A percentile compares a stretch with the other conserved stretches of the same genome.
phyloP scores from a whole-genome alignment of 1,140 invertebrate genomes.

The Pseudobourletiella spinata region DNA sequence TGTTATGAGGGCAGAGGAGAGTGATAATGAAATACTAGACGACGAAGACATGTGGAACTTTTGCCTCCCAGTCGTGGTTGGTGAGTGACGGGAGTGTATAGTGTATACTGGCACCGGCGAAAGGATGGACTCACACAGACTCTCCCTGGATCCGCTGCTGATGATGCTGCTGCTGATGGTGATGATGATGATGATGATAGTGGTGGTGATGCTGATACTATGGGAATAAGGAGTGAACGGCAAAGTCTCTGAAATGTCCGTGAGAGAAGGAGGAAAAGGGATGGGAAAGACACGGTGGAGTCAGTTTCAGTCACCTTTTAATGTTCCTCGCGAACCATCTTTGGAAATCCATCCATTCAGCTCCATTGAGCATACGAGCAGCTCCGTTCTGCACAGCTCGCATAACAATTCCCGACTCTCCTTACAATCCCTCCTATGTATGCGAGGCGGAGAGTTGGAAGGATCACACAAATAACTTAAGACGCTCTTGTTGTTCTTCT shows the following conservation, averaged over 20 bases:
- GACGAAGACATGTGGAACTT: neutral
- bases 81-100: too few relatives aligned
- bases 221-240: neutral
- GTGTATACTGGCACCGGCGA: too few relatives aligned
- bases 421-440: too few relatives aligned
- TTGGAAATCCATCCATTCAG: neutral
- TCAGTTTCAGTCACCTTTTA: neutral
- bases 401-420: neutral
- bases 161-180: neutral
- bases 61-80: neutral
- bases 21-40: neutral
- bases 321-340: neutral
- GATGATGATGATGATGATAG: neutral
- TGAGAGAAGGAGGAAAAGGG: neutral
- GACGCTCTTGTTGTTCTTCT: too few relatives aligned
- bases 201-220: neutral
- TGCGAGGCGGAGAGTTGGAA: neutral
- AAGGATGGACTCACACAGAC: too few relatives aligned
- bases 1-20: neutral
- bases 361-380: neutral
- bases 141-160: too few relatives aligned
- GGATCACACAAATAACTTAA: neutral
- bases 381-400: too few relatives aligned
- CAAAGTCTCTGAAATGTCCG: neutral
- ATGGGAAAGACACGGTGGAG: neutral